These are phyloP conservation scores for Trissonchulus sp. DNA, from an alignment of 2,888 invertebrate species.

Conservation along the genomic window DNA sequence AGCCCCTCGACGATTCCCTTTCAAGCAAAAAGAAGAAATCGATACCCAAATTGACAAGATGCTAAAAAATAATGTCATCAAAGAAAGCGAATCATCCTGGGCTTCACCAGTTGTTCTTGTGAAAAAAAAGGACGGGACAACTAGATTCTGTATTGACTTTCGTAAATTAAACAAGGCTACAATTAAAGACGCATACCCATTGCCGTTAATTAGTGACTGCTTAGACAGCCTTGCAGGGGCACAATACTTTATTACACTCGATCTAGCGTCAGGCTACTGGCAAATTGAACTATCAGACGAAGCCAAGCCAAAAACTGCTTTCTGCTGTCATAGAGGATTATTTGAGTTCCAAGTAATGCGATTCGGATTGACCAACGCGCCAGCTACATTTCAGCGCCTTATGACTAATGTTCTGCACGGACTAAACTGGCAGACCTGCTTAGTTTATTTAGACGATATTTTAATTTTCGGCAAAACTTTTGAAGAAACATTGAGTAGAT, in stretches of 20 bases:
- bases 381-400: constrained; percentile 36
- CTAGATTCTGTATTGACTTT: constrained; percentile 13
- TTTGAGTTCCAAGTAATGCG: constrained; percentile 37
- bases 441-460: constrained; percentile 15
- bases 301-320: constrained; percentile 35
- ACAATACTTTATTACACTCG: constrained; percentile 25
- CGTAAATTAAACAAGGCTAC: constrained; percentile 11
- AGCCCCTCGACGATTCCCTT: too few species aligned
- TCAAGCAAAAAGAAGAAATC: too few species aligned
- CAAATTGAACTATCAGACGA: constrained; percentile 29
- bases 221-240: background rate
- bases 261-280: constrained; percentile 29
- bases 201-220: constrained; percentile 14
- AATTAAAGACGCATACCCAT: constrained; percentile 14
- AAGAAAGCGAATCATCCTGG: background rate
- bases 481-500: background rate
- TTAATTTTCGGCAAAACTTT: too few species aligned
- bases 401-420: background rate
- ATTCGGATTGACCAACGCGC: constrained; percentile 36
- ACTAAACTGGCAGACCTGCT: constrained; percentile 5
- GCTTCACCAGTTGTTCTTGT: constrained; percentile 11
- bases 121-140: background rate
- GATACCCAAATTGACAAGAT: too few species aligned
- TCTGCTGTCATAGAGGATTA: constrained; percentile 32
- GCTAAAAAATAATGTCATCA: too few species aligned